Evolutionary conservation across 1,140 invertebrate genomes (phyloP).

Genomic region (Agrilus planipennis): DNA sequence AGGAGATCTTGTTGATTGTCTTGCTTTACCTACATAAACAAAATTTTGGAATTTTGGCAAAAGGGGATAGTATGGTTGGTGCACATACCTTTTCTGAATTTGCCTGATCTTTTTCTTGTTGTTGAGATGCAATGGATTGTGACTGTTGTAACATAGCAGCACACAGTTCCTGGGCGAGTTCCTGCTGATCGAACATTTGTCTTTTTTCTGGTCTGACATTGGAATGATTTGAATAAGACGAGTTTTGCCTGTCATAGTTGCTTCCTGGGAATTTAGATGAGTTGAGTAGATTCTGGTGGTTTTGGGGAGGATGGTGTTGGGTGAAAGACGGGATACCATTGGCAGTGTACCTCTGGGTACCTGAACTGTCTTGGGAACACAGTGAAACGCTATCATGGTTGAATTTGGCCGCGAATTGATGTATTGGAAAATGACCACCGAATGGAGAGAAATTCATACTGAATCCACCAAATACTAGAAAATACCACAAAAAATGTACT

Average conservation of each 20-base stretch:
- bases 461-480: too few relatives aligned
- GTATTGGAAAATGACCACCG: slow-evolving; percentile 51
- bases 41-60: background rate
- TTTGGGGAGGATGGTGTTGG: slow-evolving; percentile 29
- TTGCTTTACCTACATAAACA: slow-evolving; percentile 11
- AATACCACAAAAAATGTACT: too few relatives aligned
- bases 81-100: slow-evolving; percentile 14
- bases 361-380: slow-evolving; percentile 21
- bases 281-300: slow-evolving; percentile 25
- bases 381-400: slow-evolving; percentile 37
- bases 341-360: slow-evolving; percentile 28
- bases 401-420: slow-evolving; percentile 46
- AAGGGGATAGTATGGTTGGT: background rate
- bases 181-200: slow-evolving; percentile 26
- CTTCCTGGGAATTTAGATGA: slow-evolving; percentile 21
- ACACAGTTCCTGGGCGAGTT: slow-evolving; percentile 28
- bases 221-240: slow-evolving; percentile 17
- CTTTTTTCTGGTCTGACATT: slow-evolving; percentile 23
- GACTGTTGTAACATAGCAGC: slow-evolving; percentile 25
- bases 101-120: slow-evolving; percentile 11
- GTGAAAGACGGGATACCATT: slow-evolving; percentile 32
- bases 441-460: slow-evolving; percentile 54
- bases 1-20: slow-evolving; percentile 14
- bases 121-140: slow-evolving; percentile 11
- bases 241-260: slow-evolving; percentile 25